Conservation (phyloP, 2,113 vertebrate species). For the Gymnocephalus cernua region DNA sequence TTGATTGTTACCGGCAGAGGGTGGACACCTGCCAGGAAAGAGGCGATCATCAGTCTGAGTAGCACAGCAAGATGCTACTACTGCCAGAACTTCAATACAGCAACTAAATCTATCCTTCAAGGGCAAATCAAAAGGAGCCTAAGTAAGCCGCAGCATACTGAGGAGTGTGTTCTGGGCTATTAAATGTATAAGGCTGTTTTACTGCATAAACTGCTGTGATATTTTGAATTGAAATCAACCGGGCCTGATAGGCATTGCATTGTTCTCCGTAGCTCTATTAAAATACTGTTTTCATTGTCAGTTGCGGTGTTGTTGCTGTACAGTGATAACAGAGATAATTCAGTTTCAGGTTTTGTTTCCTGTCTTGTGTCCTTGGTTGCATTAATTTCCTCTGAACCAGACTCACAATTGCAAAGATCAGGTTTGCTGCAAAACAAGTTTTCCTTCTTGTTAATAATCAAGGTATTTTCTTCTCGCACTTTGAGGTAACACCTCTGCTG, state of each 20-base stretch:
- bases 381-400: conserved; percentile 22
- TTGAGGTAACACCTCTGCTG: conserved; percentile 76
- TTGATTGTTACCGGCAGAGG: conserved; percentile 82
- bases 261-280: conserved; percentile 20
- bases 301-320: conserved; percentile 15
- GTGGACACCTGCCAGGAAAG: conserved; percentile 79
- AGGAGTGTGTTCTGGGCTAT: conserved; percentile 52
- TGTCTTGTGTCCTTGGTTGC: conserved; percentile 14
- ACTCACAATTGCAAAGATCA: not conserved
- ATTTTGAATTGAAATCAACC: conserved; percentile 37
- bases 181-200: conserved; percentile 54
- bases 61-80: conserved; percentile 70
- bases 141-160: conserved; percentile 53
- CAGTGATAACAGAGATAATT: conserved; percentile 10
- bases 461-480: conserved; percentile 72
- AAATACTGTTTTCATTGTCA: conserved; percentile 22
- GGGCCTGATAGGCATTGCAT: conserved; percentile 6
- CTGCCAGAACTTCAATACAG: conserved; percentile 74
- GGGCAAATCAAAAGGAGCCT: conserved; percentile 69
- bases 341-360: conserved; percentile 21
- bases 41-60: conserved; percentile 79
- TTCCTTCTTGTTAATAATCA: conserved; percentile 48
- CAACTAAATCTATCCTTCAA: conserved; percentile 75
- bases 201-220: conserved; percentile 40
- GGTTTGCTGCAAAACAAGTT: conserved; percentile 43